Conservation (phyloP, 2,113 vertebrate species). For the Triplophysa siluroides region DNA sequence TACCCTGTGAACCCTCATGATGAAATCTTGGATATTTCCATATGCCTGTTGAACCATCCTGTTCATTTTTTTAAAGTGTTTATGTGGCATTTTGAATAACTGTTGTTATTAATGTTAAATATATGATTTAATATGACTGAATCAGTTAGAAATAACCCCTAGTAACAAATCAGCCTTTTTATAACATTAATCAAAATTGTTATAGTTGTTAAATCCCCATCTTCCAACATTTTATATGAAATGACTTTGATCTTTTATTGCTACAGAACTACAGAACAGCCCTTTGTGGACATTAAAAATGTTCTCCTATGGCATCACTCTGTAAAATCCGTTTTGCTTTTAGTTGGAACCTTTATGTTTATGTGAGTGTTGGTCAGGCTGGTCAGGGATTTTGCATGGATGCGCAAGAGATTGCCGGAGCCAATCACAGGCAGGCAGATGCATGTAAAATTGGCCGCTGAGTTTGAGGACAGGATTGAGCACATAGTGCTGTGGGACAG, state of each 20-base stretch:
- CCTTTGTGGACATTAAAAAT: neutral
- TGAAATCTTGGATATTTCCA: neutral
- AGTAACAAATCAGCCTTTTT: too few species aligned
- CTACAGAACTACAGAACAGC: neutral
- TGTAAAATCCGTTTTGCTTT: neutral
- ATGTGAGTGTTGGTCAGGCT: neutral
- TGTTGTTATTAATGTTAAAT: too few species aligned
- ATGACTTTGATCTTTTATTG: neutral
- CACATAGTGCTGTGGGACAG: constrained; percentile 35
- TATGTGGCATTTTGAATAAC: too few species aligned
- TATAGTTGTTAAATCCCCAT: too few species aligned
- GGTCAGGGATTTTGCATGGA: constrained; percentile 13
- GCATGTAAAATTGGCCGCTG: constrained; percentile 52
- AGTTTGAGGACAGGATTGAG: constrained; percentile 51
- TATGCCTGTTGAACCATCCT: neutral
- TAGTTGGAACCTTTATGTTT: neutral
- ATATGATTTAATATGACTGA: too few species aligned
- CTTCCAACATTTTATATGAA: too few species aligned
- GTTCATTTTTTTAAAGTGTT: neutral
- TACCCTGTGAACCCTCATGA: constrained; percentile 32
- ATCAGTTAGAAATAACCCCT: too few species aligned
- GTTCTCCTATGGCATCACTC: neutral
- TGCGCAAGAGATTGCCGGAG: constrained; percentile 3
- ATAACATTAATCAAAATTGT: too few species aligned
- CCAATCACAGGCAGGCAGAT: constrained; percentile 49